Base-by-base conservation (phyloP, 2,888 invertebrate genomes). In the Nezara viridula region DNA sequence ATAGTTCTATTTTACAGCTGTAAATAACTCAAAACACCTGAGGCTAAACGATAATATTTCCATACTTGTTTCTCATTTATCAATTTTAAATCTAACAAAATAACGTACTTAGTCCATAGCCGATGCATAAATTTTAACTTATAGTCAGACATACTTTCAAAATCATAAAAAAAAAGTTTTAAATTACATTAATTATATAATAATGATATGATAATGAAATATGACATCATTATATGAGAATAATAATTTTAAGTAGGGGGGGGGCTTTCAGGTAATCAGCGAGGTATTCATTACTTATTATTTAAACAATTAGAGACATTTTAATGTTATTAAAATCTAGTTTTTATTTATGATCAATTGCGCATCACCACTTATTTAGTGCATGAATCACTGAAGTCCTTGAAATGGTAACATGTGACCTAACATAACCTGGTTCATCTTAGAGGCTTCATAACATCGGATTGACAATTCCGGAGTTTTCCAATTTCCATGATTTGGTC, bases 381-480 rank as follows among this genome's bases (percentile, higher is more conserved):
- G 3, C 19, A 21, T 81, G 44, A 81, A 81, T 81, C 44, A 40
- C 0, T 81, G 44, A n/a, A 81, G 81, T 44, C 81, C 81, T 44
- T 81, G 81, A 47, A 81, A 14, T 81, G 81, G 6, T 81, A 81
- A 81, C 81, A 81, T 81, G 81, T 81, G 81, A 81, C 81, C 40
- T n/a, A 81, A 44, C 81, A 81, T 81, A 81, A 81, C 81, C 81
- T 81, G 81, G 9, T 9, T 73, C 37, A 44, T 9, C 24, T n/a
- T n/a, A n/a, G 40, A 81, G 81, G 44, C 81, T 81, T 14, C n/a
- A 81, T 73, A 81, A 81, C 81, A 81, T 81, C n/a, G 44, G 81
- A 81, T 47, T 81, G 7, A 81, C 44, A 24, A 81, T n/a, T 40
- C 37, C 40, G 81, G 44, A 81, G 7, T 44, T 81, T 21, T 44